Conservation (phyloP, 2,113 vertebrate genomes). For the Corythoichthys haematopterus region DNA sequence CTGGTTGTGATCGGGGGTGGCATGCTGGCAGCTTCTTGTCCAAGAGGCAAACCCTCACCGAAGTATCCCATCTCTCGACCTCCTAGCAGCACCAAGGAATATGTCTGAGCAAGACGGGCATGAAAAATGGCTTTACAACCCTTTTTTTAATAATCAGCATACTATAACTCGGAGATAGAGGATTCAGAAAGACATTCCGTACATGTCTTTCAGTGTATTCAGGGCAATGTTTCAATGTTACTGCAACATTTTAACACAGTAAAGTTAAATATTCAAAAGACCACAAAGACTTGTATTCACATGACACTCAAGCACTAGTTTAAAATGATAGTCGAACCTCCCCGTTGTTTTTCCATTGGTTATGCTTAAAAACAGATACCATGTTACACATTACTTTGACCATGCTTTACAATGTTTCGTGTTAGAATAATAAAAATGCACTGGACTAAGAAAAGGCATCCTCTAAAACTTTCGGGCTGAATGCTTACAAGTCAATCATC, state of each 20-base stretch:
- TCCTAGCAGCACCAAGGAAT: conserved; percentile 76
- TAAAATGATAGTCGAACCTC: not conserved
- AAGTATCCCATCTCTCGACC: conserved; percentile 73
- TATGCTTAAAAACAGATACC: not conserved
- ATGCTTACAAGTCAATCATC: not conserved
- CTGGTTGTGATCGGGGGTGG: conserved; percentile 75
- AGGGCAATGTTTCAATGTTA: conserved; percentile 32
- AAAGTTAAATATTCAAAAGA: conserved; percentile 28
- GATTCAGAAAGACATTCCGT: not conserved
- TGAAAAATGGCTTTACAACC: conserved; percentile 22
- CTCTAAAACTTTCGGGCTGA: not conserved
- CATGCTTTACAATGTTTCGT: not conserved
- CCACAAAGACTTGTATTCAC: not conserved
- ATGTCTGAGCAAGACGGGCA: conserved; percentile 66
- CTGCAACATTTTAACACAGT: conserved; percentile 39
- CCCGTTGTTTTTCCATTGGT: not conserved
- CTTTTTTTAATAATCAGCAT: conserved; percentile 16
- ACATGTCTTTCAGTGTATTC: conserved; percentile 20
- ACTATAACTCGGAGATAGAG: not conserved
- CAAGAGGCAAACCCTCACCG: conserved; percentile 45
- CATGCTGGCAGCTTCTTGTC: conserved; percentile 80
- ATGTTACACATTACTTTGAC: not conserved
- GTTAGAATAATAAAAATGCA: conserved; percentile 1
- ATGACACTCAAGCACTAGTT: conserved; percentile 12
- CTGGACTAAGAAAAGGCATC: conserved; percentile 8